Evolutionary conservation across 2,797 vertebrate species (phyloP), one percentile per base, ranked within the genome.

Genomic region (Arremon brunneinucha): DNA sequence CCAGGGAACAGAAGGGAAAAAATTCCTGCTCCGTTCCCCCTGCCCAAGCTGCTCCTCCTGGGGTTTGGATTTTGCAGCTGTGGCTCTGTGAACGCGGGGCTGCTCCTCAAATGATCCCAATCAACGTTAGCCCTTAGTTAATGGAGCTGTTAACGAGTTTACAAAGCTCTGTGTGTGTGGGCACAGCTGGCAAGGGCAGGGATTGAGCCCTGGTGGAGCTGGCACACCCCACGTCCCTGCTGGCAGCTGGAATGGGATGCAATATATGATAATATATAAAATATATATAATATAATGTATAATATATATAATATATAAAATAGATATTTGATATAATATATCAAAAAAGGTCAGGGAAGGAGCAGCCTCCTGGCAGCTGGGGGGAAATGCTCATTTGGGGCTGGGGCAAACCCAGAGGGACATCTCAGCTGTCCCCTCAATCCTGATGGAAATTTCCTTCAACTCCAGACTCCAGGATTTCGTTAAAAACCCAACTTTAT

Each of bases 401-500:
- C 83, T 47, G 15, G n/a, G 70, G 35, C 16, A 50, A 60, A 74
- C 12, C 11, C n/a, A 11, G 17, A 30, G 71, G 32, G 53, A 62
- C 28, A 46, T 30, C 52, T 46, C 60, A 24, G 15, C 12, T 46
- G 27, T 39, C 47, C 26, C 57, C 43, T 17, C 47, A 68, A 69
- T 28, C 37, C 87, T 41, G 17, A 1, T 2, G 11, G 47, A 17
- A 50, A 63, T 55, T 49, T 9, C 7, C 39, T 74, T 57, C 34
- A 59, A 1, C 19, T 35, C 3, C 50, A 57, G 20, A 13, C 19
- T 32, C 15, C 24, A 34, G 35, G 39, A 37, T 17, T 32, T 26
- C 0, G 5, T 16, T 15, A 12, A 4, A 55, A 56, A 28, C 12
- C 37, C 6, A 2, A 0, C 32, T 82, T 67, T 6, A 9, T 35